Evolutionary conservation across 2,888 invertebrate genomes (phyloP).

Genomic region (Drosophila hamatofila): DNA sequence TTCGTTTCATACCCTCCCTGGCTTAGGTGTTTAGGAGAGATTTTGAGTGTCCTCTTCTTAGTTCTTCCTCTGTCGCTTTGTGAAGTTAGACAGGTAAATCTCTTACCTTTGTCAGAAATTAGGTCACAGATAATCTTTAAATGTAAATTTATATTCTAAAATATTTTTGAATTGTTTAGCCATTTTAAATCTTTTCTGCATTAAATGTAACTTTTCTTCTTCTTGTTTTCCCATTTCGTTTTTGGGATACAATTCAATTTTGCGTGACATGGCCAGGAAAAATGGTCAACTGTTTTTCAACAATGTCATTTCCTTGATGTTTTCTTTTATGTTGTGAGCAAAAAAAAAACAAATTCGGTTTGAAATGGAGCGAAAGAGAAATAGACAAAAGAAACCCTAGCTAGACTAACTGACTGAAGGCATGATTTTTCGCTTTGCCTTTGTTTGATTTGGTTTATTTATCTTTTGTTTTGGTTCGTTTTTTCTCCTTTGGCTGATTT

Average conservation of each 20-base stretch:
- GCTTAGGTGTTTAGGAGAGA: background rate
- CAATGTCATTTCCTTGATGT: slow-evolving; percentile 77
- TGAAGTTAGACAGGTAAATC: background rate
- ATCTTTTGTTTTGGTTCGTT: slow-evolving; percentile 40
- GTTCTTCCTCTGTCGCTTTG: background rate
- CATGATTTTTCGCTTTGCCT: slow-evolving; percentile 37
- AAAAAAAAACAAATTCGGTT: slow-evolving; percentile 62
- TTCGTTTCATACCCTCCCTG: background rate
- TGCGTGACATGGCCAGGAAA: slow-evolving; percentile 65
- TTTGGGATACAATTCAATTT: slow-evolving; percentile 72
- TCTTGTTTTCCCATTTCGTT: background rate
- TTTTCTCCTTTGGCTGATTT: slow-evolving; percentile 58
- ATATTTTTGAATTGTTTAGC: background rate
- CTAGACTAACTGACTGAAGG: slow-evolving; percentile 16
- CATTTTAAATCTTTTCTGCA: slow-evolving; percentile 5
- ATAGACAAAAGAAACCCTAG: slow-evolving; percentile 11
- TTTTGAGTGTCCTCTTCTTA: background rate
- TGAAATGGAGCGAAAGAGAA: slow-evolving; percentile 62
- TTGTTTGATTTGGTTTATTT: slow-evolving; percentile 61
- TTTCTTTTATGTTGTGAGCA: slow-evolving; percentile 56
- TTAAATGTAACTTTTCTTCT: slow-evolving; percentile 33
- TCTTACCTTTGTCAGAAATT: background rate
- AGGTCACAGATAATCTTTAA: background rate
- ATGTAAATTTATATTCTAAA: background rate
- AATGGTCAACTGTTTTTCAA: slow-evolving; percentile 78